Conservation (phyloP, 2,797 vertebrate genomes). For the Ciconia nigra region DNA sequence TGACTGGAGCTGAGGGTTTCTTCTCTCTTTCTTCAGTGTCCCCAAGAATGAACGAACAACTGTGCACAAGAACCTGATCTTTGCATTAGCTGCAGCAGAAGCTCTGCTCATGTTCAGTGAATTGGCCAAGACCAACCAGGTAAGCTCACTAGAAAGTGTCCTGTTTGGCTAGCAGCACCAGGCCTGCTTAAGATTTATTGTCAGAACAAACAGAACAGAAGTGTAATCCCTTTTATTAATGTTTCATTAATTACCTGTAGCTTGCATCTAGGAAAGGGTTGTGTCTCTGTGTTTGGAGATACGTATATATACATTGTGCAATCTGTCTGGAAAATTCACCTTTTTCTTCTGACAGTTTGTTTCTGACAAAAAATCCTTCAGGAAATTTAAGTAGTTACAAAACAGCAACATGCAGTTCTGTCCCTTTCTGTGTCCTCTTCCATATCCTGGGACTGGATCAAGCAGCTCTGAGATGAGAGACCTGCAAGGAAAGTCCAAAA, state of each 20-base stretch:
- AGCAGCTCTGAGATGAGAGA: neutral
- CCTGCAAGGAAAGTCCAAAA: neutral
- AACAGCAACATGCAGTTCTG: neutral
- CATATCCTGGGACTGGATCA: neutral
- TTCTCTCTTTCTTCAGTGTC: conserved; percentile 69
- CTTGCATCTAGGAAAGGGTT: neutral
- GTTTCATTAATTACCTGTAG: neutral
- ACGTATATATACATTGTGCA: fast-evolving
- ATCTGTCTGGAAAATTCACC: neutral
- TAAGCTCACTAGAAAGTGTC: conserved; percentile 25
- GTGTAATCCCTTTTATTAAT: neutral
- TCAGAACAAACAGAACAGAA: neutral
- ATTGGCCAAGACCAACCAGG: conserved; percentile 82
- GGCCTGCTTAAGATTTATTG: neutral
- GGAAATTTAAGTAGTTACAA: neutral
- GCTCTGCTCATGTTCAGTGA: conserved; percentile 88
- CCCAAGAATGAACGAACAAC: conserved; percentile 88
- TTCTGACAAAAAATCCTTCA: neutral
- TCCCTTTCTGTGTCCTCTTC: neutral
- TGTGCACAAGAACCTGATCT: conserved; percentile 92
- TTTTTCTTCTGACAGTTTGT: neutral
- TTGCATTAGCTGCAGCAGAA: conserved; percentile 84
- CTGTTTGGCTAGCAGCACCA: fast-evolving
- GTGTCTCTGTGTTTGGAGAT: neutral
- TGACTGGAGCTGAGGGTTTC: neutral